Evolutionary conservation across 2,888 invertebrate genomes (phyloP), one percentile per base, ranked within the genome.

Genomic region (Strigamia crassipes): DNA sequence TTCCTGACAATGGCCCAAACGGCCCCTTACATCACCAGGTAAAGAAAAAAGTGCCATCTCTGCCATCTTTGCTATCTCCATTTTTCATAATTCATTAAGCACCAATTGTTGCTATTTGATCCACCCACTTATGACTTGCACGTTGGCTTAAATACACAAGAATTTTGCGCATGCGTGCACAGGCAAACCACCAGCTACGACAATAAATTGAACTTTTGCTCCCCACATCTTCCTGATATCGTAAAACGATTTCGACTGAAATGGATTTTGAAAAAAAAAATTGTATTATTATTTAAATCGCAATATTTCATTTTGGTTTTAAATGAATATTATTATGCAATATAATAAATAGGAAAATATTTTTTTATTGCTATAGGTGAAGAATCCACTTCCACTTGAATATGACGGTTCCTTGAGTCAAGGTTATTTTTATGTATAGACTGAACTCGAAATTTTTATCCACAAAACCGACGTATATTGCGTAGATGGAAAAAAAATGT

Each of bases 71-170:
- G 61, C 15, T 61, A 18, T 61, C 61, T 61, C 18, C 61, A 61
- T 61, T 61, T 61, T 61, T 61, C 61, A 61, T 61, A 61, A 61
- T 61, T 61, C 61, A 61, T 61, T 61, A 61, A 61, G 21, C 61
- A 61, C 18, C 61, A 18, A 61, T 61, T 61, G 61, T 61, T 61
- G 61, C 61, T 23, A 61, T 23, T 61, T 61, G 61, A 61, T 61
- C 61, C 61, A 61, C 61, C 61, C 61, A 61, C 61, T 61, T 61
- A 23, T 61, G 61, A 61, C 61, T 61, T 61, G 61, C 61, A 61
- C 61, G 5, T 61, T 61, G 18, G 21, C 21, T 21, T 21, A 61
- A 61, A 61, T n/a, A 18, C 61, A 61, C 61, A 61, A 61, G 34
- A 6, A 3, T 34, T 61, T 9, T 61, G 61, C 21, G 23, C 23